Conservation (phyloP, 2,797 vertebrate species). For the Brachyrhaphis roseni region DNA sequence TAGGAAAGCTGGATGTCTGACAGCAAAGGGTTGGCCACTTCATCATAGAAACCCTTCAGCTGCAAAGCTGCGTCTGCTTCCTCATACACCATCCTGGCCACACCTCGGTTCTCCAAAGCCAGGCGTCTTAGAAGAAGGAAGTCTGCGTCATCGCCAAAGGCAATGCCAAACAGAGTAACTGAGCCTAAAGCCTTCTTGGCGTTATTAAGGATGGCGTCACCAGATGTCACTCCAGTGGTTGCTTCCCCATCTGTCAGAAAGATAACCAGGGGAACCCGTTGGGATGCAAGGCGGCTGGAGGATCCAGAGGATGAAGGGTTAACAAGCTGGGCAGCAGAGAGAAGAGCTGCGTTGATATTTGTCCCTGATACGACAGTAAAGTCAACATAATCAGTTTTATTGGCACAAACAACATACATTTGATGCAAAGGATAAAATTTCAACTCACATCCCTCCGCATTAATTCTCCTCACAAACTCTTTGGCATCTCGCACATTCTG, state of each 20-base stretch:
- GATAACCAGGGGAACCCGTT: slow-evolving; percentile 83
- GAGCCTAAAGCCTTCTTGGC: slow-evolving; percentile 77
- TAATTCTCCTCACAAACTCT: slow-evolving; percentile 83
- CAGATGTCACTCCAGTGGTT: slow-evolving; percentile 81
- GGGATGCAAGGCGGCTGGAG: slow-evolving; percentile 48
- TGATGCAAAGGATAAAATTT: neutral
- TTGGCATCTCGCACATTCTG: slow-evolving; percentile 85
- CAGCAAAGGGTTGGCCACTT: slow-evolving; percentile 86
- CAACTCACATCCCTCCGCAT: slow-evolving; percentile 86
- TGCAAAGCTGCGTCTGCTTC: slow-evolving; percentile 84
- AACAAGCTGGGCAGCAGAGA: slow-evolving; percentile 84
- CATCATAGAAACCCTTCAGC: slow-evolving; percentile 86
- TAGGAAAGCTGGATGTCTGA: slow-evolving; percentile 86
- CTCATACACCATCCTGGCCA: slow-evolving; percentile 84
- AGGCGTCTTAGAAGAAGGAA: slow-evolving; percentile 82
- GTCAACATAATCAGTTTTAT: slow-evolving; percentile 2
- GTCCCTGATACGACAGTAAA: slow-evolving; percentile 79
- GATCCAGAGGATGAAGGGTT: slow-evolving; percentile 65
- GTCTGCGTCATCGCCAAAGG: slow-evolving; percentile 88
- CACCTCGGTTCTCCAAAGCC: slow-evolving; percentile 84
- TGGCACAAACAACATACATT: neutral
- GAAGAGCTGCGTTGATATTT: slow-evolving; percentile 86
- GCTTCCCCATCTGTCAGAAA: slow-evolving; percentile 89
- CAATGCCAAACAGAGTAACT: slow-evolving; percentile 84
- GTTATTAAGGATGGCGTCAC: slow-evolving; percentile 82